phyloP scores from a whole-genome alignment of 2,113 vertebrate genomes.

The Chloebia gouldiae region DNA sequence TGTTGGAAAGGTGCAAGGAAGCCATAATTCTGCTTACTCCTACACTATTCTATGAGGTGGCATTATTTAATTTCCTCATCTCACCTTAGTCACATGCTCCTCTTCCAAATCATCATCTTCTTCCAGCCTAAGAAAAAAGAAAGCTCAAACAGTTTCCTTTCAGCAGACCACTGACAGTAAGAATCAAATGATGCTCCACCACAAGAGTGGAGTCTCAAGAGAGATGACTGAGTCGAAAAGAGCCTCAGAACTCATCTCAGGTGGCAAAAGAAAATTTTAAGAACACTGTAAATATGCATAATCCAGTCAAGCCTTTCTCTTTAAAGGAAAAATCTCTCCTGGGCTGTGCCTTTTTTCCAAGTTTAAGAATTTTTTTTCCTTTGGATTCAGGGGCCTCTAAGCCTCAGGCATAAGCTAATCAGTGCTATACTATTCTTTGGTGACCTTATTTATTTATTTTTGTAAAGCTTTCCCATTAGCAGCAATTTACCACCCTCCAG shows the following conservation, averaged over 20 bases:
- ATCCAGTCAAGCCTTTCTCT: not conserved
- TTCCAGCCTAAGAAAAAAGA: slow-evolving; percentile 61
- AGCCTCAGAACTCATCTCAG: not conserved
- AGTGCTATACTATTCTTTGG: not conserved
- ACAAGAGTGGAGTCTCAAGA: not conserved
- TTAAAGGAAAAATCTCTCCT: not conserved
- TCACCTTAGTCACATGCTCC: slow-evolving; percentile 91
- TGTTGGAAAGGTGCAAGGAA: not conserved
- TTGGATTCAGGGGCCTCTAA: not conserved
- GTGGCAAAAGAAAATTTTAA: not conserved
- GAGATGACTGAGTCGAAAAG: not conserved
- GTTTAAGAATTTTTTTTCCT: not conserved
- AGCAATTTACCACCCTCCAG: slow-evolving; percentile 3
- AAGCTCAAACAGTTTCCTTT: not conserved
- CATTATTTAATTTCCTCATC: not conserved
- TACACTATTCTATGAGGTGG: not conserved
- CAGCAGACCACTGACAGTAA: not conserved
- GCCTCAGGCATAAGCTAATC: not conserved
- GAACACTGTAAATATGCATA: not conserved
- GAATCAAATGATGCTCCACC: not conserved
- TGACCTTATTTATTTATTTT: slow-evolving; percentile 1
- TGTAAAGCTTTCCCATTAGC: not conserved
- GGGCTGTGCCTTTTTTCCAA: not conserved
- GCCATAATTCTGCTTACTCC: not conserved
- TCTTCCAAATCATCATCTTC: slow-evolving; percentile 86